phyloP scores from a whole-genome alignment of 2,113 vertebrate species.

The Chlamydotis undulata region DNA sequence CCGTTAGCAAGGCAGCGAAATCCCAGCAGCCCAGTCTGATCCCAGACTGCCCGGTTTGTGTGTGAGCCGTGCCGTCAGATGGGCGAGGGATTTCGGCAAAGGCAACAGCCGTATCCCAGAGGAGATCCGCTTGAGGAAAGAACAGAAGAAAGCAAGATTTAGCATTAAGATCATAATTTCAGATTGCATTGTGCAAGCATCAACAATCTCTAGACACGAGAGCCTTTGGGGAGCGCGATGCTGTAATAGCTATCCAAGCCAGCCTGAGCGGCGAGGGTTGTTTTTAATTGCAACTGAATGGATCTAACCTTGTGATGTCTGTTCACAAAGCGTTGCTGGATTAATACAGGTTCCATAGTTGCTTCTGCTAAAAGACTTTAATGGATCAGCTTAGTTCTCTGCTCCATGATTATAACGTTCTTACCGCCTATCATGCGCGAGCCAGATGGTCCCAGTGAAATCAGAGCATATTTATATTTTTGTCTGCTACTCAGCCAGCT shows the following conservation, averaged over 20 bases:
- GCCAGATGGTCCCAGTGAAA: conserved; percentile 61
- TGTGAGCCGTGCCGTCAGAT: background rate
- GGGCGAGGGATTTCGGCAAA: background rate
- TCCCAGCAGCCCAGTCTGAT: background rate
- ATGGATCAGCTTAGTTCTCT: conserved; percentile 56
- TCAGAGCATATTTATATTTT: conserved; percentile 56
- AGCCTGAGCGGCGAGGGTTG: background rate
- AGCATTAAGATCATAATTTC: conserved; percentile 68
- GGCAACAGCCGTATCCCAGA: background rate
- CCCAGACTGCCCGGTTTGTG: background rate
- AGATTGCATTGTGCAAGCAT: conserved; percentile 50
- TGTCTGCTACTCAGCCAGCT: conserved; percentile 52
- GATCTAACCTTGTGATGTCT: conserved; percentile 55
- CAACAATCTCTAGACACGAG: conserved; percentile 24
- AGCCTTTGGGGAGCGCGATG: background rate
- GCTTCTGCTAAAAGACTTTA: conserved; percentile 68
- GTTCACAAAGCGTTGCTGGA: conserved; percentile 9
- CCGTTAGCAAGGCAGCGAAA: background rate
- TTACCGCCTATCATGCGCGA: conserved; percentile 50
- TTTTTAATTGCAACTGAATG: conserved; percentile 38
- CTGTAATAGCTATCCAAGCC: conserved; percentile 2
- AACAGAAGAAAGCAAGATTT: conserved; percentile 66
- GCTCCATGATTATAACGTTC: conserved; percentile 57
- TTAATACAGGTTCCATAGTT: conserved; percentile 35
- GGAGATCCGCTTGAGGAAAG: conserved; percentile 59